Evolutionary conservation across 2,797 vertebrate genomes (phyloP), one percentile per base, ranked within the genome.

Genomic region (Spea hammondii): DNA sequence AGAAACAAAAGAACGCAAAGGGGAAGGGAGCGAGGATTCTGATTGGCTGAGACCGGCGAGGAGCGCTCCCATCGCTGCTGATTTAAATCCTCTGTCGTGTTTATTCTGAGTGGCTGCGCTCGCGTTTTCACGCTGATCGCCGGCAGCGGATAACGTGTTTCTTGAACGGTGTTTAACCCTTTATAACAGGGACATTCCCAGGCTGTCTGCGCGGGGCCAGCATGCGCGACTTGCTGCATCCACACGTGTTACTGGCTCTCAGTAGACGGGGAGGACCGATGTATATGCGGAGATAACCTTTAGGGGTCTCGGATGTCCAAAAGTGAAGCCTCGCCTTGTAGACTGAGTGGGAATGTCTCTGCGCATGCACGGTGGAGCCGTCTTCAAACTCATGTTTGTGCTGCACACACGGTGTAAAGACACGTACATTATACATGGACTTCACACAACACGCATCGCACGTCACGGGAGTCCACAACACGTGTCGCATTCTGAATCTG

Each of bases 11-110:
- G 55, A 12, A 57, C 10, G 5, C n/a, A 12, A 13, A 57, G 5
- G 10, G 1, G 55, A 10, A 13, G 55, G 5, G 55, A 10, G 6
- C 50, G 50, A 51, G 10, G 10, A 51, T 51, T 51, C 50, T 6
- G 5, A 51, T 51, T 6, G 10, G 5, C 10, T 10, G 10, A 51
- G 1, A 51, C 1, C 50, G 50, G 6, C 50, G 50, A 51, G 5
- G 32, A 8, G 64, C 8, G 12, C 17, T 10, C 32, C 8, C 5
- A 45, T 50, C 71, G 14, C 79, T 77, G 55, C 73, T 77, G 74
- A 51, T 84, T 54, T 83, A 80, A 86, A 45, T 72, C 54, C 66
- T 77, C 54, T 50, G 55, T 78, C 47, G 75, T 77, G 57, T 46
- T 59, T 78, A 54, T 60, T 55, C 55, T 55, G 65, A 59, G 59